Conservation (phyloP, 1,140 invertebrate genomes). For the Drosophila kohkoa region DNA sequence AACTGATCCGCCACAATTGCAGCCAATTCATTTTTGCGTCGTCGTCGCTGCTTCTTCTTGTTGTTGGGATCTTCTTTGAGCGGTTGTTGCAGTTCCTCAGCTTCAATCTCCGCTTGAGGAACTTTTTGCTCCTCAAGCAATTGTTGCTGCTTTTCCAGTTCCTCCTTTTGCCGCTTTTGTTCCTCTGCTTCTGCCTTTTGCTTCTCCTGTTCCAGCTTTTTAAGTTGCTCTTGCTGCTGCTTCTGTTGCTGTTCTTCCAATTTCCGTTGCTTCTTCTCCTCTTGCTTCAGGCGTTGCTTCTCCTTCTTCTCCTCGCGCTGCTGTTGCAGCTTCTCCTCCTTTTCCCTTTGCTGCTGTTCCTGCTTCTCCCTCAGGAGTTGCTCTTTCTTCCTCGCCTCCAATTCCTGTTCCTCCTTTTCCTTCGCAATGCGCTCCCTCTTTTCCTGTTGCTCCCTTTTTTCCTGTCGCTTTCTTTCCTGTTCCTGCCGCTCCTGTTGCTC, state of each 20-base stretch:
- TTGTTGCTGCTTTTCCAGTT: neutral
- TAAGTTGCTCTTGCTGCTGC: neutral
- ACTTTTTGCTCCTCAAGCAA: neutral
- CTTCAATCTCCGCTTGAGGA: neutral
- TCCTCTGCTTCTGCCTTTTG: neutral
- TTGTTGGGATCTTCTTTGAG: conserved; percentile 26
- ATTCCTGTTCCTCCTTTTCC: neutral
- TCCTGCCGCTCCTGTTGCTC: neutral
- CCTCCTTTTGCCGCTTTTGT: neutral
- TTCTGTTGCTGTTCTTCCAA: neutral
- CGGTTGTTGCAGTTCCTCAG: neutral
- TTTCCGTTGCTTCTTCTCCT: neutral
- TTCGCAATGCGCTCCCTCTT: neutral
- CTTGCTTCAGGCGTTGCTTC: neutral
- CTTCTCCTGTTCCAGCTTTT: neutral
- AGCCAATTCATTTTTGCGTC: conserved; percentile 82
- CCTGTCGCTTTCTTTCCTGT: neutral
- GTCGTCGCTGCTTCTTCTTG: conserved; percentile 75
- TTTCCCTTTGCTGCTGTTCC: neutral
- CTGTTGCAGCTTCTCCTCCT: neutral
- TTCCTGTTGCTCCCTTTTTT: neutral
- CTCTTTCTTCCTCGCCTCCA: neutral
- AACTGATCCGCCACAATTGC: conserved; percentile 84
- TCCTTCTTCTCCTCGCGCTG: neutral
- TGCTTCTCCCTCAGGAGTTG: neutral